phyloP scores from a whole-genome alignment of 2,888 invertebrate genomes.

The Tethea ocularis region DNA sequence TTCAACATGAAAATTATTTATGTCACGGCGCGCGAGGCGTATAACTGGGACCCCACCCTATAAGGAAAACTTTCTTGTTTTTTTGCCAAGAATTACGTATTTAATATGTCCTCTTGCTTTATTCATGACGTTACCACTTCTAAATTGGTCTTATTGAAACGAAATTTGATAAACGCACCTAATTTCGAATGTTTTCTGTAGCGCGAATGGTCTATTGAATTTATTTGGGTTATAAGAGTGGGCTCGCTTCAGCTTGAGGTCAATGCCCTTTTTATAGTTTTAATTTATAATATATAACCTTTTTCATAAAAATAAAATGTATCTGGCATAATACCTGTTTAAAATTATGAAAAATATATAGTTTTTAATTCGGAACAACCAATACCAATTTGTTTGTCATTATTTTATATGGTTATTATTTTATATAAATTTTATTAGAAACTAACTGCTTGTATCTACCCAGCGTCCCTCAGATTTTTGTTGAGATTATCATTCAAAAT shows the following conservation, averaged over 20 bases:
- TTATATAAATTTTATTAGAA: no score
- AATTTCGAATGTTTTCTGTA: conserved; percentile 24
- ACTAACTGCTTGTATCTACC: no score
- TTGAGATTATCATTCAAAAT: no score
- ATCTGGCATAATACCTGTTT: no score
- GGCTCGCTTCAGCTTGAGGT: not conserved
- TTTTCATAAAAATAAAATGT: no score
- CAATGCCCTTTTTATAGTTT: not conserved
- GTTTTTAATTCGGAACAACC: no score
- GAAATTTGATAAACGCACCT: conserved; percentile 22
- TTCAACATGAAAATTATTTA: not conserved
- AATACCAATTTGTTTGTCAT: no score
- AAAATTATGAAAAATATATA: no score
- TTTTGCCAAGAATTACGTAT: conserved; percentile 19
- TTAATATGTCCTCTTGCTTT: conserved; percentile 22
- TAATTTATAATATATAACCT: no score
- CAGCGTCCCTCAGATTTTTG: no score
- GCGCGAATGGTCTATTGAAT: conserved; percentile 17
- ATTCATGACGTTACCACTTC: conserved; percentile 14
- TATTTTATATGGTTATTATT: not conserved
- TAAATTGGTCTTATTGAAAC: conserved; percentile 21
- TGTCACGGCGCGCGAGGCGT: no score
- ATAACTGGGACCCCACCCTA: not conserved
- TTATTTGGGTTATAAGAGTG: conserved; percentile 16
- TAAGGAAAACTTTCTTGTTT: conserved; percentile 20